phyloP scores from a whole-genome alignment of 2,888 invertebrate species.

The Notodonta ziczac region DNA sequence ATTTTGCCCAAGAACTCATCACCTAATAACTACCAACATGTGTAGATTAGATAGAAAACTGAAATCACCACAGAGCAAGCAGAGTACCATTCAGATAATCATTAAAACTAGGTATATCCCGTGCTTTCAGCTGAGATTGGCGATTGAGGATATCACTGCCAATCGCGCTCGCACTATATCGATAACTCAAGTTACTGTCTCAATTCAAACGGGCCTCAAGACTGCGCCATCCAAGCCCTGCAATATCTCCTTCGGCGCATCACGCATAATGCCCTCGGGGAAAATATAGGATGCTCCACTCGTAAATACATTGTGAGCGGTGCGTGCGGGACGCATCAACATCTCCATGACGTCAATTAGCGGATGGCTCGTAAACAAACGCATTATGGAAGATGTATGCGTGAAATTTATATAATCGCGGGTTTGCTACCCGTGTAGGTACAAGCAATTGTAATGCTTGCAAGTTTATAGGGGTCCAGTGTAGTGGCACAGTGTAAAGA shows the following conservation, averaged over 20 bases:
- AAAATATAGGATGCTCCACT: constrained; percentile 68
- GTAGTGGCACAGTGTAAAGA: background rate
- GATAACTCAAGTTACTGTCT: constrained; percentile 18
- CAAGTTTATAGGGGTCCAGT: background rate
- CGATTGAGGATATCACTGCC: background rate
- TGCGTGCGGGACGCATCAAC: constrained; percentile 52
- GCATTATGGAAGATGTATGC: constrained; percentile 25
- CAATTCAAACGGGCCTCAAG: constrained; percentile 43
- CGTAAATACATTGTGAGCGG: constrained; percentile 59
- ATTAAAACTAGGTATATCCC: background rate
- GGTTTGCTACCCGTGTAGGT: background rate
- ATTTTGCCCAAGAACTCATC: too few species aligned
- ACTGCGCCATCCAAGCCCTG: constrained; percentile 44
- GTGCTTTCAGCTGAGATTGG: background rate
- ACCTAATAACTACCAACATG: too few species aligned
- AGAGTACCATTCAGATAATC: too few species aligned
- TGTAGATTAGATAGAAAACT: too few species aligned
- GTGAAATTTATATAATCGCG: background rate
- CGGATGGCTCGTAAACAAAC: constrained; percentile 46
- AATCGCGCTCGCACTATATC: background rate
- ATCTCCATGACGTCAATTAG: constrained; percentile 64
- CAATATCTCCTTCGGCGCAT: constrained; percentile 73
- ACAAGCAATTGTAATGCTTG: background rate
- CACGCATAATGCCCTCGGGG: constrained; percentile 66
- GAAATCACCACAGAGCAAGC: too few species aligned